Conservation (phyloP, 2,797 vertebrate species). For the Ctenopoma kingsleyae region DNA sequence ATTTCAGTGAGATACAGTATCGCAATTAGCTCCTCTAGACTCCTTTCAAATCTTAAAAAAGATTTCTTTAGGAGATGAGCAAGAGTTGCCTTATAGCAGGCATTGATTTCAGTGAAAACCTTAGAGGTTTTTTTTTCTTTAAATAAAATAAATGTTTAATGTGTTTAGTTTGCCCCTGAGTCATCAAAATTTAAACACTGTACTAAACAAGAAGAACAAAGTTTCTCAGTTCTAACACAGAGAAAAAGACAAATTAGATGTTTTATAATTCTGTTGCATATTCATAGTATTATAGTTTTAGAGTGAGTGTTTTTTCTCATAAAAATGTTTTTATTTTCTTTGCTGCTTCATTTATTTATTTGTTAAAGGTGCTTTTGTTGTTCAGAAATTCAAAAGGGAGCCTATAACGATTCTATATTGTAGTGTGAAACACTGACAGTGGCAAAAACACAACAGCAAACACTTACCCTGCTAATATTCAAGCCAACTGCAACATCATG, state of each 20-base stretch:
- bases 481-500: constrained; percentile 55
- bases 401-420: constrained; percentile 9
- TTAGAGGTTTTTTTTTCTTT: not conserved
- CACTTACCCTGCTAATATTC: constrained; percentile 42
- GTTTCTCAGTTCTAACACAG: constrained; percentile 1
- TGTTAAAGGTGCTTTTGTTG: not conserved
- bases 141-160: constrained; percentile 29
- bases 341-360: constrained; percentile 9
- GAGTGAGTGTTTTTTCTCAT: not conserved
- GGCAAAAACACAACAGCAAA: constrained; percentile 14
- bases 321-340: not conserved
- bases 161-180: not conserved
- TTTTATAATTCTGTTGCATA: constrained; percentile 33
- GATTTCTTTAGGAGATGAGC: not conserved
- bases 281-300: not conserved
- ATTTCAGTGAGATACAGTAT: not conserved
- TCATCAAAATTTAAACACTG: constrained; percentile 34
- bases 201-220: constrained; percentile 18
- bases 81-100: not conserved
- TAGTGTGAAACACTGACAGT: constrained; percentile 7
- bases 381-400: constrained; percentile 19
- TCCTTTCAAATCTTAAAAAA: not conserved
- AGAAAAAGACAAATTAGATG: constrained; percentile 11
- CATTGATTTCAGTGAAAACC: not conserved
- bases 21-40: not conserved